phyloP scores from a whole-genome alignment of 2,888 invertebrate genomes.

The Brachypalpus laphriformis region DNA sequence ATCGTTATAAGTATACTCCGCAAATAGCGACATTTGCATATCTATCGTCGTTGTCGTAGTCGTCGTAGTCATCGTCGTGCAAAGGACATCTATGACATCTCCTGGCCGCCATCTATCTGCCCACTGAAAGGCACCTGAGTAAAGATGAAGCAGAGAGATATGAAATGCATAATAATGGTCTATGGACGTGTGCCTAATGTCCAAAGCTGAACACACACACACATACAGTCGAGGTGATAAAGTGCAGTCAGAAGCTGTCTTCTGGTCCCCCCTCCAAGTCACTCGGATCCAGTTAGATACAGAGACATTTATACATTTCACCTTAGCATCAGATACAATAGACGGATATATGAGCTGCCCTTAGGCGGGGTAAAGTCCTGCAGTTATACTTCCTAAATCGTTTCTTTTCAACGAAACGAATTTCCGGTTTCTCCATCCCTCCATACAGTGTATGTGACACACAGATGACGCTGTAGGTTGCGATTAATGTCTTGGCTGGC shows the following conservation, averaged over 20 bases:
- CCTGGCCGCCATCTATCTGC: slow-evolving; percentile 50
- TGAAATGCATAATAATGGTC: slow-evolving; percentile 66
- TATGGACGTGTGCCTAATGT: slow-evolving; percentile 71
- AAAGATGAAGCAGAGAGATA: slow-evolving; percentile 47
- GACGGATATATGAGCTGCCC: slow-evolving; percentile 55
- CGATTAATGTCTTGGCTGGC: slow-evolving; percentile 57
- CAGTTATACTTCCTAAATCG: slow-evolving; percentile 33
- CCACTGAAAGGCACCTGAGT: slow-evolving; percentile 21
- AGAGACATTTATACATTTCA: slow-evolving; percentile 48
- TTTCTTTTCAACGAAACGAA: slow-evolving; percentile 54
- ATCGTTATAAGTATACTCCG: slow-evolving; percentile 3
- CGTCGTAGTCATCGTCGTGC: slow-evolving; percentile 20
- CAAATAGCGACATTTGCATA: slow-evolving; percentile 63
- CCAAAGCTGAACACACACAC: slow-evolving; percentile 41
- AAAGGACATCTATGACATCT: slow-evolving; percentile 63
- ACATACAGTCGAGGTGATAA: slow-evolving; percentile 54
- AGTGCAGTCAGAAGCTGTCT: slow-evolving; percentile 29
- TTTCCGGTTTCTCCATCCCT: neutral
- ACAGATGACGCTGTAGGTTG: slow-evolving; percentile 20
- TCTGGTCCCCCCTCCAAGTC: neutral
- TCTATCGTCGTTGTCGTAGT: slow-evolving; percentile 30
- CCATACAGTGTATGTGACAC: neutral
- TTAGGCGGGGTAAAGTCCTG: slow-evolving; percentile 25
- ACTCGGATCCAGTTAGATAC: slow-evolving; percentile 19
- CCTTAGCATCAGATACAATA: slow-evolving; percentile 60